Evolutionary conservation across 1,140 invertebrate species (phyloP).

Genomic region (Platorchestia sp.): DNA sequence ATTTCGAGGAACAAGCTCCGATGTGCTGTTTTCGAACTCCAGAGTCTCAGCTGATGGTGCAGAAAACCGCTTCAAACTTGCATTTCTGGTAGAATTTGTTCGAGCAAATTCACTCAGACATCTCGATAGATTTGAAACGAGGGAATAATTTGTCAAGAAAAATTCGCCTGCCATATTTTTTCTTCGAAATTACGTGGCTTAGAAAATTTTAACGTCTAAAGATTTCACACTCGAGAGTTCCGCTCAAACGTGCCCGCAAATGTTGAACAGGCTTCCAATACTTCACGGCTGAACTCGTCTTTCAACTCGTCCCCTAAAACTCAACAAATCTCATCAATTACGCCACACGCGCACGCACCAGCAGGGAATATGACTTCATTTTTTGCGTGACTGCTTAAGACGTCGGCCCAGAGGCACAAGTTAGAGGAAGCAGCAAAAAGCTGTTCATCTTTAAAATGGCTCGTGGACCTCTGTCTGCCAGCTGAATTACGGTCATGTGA

Average conservation of each 20-base stretch:
- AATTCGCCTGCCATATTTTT: neutral
- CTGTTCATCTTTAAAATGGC: conserved; percentile 39
- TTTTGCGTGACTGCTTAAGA: neutral
- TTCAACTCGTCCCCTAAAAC: neutral
- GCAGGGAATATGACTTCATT: neutral
- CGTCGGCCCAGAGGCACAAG: neutral
- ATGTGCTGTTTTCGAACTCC: neutral
- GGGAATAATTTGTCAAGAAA: neutral
- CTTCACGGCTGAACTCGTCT: neutral
- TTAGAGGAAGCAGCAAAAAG: conserved; percentile 24
- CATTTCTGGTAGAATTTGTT: too few relatives aligned
- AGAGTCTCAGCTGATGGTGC: neutral
- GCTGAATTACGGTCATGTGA: conserved; percentile 14
- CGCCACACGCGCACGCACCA: neutral
- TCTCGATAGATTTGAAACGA: too few relatives aligned
- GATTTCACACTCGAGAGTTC: neutral
- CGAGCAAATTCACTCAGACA: neutral
- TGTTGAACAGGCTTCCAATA: neutral
- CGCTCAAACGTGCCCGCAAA: neutral
- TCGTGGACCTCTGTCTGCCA: neutral
- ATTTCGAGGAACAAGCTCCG: neutral
- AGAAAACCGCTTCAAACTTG: too few relatives aligned
- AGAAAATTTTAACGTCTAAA: neutral
- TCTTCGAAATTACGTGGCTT: neutral
- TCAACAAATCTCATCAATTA: neutral